Conservation (phyloP, 2,113 vertebrate genomes). For the Origma solitaria region DNA sequence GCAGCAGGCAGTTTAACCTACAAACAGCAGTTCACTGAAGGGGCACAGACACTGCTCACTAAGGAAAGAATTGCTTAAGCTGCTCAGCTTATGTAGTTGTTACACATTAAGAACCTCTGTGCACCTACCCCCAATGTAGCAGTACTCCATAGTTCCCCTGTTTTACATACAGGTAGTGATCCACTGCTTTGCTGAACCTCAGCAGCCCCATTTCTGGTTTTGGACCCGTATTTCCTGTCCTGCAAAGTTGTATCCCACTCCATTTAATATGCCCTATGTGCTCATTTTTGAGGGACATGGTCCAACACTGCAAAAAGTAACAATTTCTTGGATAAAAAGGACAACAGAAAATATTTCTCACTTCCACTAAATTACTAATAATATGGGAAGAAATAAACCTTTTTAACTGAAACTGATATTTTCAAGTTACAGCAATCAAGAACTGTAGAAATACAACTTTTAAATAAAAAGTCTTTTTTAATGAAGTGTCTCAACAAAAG, state of each 20-base stretch:
- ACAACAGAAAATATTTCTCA: background rate
- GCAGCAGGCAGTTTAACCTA: background rate
- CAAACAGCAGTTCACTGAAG: background rate
- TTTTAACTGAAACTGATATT: background rate
- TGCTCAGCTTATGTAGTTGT: background rate
- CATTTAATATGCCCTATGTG: rapidly evolving
- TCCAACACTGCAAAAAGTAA: background rate
- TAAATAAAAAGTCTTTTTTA: background rate
- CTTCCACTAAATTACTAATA: background rate
- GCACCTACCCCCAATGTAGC: background rate
- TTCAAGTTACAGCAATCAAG: background rate
- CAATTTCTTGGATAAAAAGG: background rate
- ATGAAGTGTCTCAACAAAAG: background rate
- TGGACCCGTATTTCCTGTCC: background rate
- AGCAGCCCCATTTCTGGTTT: background rate
- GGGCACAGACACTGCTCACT: background rate
- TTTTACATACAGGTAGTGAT: background rate
- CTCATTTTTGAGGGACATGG: background rate
- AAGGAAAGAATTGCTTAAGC: background rate
- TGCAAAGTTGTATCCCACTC: background rate
- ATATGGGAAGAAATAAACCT: background rate
- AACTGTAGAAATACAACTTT: background rate
- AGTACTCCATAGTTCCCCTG: background rate
- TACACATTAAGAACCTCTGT: background rate
- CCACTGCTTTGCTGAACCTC: background rate